Base-by-base conservation (phyloP, 2,888 invertebrate species). In the Ditylenchus weischeri region DNA sequence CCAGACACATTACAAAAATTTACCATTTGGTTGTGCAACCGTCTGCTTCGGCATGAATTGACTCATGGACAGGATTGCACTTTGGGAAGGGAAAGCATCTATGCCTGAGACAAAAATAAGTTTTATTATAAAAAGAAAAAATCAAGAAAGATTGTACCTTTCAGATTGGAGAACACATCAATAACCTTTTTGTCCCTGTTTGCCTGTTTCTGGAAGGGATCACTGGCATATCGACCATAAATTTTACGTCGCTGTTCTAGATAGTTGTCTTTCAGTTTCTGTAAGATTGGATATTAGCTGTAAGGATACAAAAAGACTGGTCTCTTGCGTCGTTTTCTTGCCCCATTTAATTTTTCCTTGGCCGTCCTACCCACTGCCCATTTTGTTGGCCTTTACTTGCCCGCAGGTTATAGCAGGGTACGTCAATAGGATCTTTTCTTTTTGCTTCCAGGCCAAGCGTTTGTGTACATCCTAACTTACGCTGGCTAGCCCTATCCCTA, bases 201-300 rank as follows among this genome's bases (percentile, higher is more conserved):
- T 58, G 64, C 59, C 19, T 38, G 65, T 36, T 66, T 68, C 58
- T 71, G 70, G 43, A 71, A 71, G 0, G 71, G 71, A 68, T 71
- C 61, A 36, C 62, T 50, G 23, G 63, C 71, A 43, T 71, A 72
- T 19, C 63, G 66, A 0, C 71, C 71, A 43, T 57, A 48, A 0
- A 72, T 49, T 43, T 72, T 68, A 10, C 60, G 66, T 21, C 63
- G 54, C 5, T 62, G 61, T 13, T 71, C 71, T 48, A 67, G 21
- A 21, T 63, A 71, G 21, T 43, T 21, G 23, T 71, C 71, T 38
- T 63, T 72, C 19, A 70, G 29, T 68, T 68, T 67, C 68, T 66
- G 50, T 35, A 67, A 43, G 43, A 8, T 6, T 8, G 15, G 15
- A 43, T 43, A 13, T 43, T 43, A 15, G 43, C 43, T 29, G 2